A percentile compares a stretch with the other conserved stretches of the same genome.
Evolutionary conservation across 2,797 vertebrate species (phyloP).

Genomic region (Chloroceryle inda): DNA sequence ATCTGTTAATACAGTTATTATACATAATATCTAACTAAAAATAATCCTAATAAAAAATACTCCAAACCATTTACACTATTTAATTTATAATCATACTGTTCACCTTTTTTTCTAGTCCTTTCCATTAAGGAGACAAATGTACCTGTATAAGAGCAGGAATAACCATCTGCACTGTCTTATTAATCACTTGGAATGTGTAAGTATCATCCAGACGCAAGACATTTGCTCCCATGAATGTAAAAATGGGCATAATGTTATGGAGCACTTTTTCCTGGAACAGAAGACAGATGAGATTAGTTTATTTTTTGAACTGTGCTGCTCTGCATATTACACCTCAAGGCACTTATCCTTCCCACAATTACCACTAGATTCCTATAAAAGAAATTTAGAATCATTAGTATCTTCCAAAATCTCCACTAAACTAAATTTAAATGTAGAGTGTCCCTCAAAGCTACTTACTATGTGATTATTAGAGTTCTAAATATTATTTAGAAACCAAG

Average conservation of each 20-base stretch:
- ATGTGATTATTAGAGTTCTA: neutral
- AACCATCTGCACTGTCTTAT: constrained; percentile 93
- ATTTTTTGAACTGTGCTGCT: neutral
- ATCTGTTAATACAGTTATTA: neutral
- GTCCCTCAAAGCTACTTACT: neutral
- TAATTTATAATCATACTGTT: neutral
- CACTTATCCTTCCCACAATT: neutral
- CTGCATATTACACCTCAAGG: neutral
- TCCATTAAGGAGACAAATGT: neutral
- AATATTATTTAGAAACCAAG: neutral
- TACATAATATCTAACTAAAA: neutral
- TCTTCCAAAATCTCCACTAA: neutral
- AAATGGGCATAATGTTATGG: constrained; percentile 99
- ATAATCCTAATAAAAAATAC: neutral
- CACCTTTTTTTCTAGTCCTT: neutral
- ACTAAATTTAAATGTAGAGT: neutral
- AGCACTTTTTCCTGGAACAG: constrained; percentile 94
- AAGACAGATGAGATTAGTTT: neutral
- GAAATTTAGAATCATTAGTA: neutral
- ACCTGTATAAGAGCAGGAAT: constrained; percentile 95
- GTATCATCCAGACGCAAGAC: constrained; percentile 94
- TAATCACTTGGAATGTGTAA: constrained; percentile 97
- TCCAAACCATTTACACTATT: neutral
- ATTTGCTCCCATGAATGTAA: constrained; percentile 97
- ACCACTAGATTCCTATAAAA: neutral